Conservation (phyloP, 2,797 vertebrate species). For the Chiroxiphia lanceolata region DNA sequence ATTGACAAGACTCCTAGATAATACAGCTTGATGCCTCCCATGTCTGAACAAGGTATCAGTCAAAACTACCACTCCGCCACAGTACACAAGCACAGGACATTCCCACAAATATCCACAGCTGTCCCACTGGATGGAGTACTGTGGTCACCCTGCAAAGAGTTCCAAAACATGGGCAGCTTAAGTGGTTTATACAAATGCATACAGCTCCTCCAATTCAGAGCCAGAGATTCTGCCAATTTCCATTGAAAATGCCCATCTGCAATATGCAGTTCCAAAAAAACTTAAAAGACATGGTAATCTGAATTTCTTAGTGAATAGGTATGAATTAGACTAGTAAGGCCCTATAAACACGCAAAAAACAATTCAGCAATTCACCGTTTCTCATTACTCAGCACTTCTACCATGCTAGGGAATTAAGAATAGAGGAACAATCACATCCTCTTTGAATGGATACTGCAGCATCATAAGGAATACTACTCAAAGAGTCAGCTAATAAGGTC, state of each 20-base stretch:
- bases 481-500: neutral
- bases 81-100: neutral
- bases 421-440: neutral
- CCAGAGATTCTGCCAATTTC: neutral
- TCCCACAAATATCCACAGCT: neutral
- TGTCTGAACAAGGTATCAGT: neutral
- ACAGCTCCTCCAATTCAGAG: neutral
- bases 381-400: neutral
- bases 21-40: neutral
- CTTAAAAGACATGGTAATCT: neutral
- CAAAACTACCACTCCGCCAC: neutral
- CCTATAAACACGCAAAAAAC: neutral
- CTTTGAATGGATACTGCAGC: neutral
- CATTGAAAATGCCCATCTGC: neutral
- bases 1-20: neutral
- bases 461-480: neutral
- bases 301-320: neutral
- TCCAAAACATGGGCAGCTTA: neutral
- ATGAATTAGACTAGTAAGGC: neutral
- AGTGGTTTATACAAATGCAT: neutral
- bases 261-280: neutral
- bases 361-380: neutral
- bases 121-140: neutral
- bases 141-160: neutral
- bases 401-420: rapidly evolving